These are phyloP conservation scores for Phrynocephalus forsythii DNA, from an alignment of 2,797 vertebrate genomes.

Conservation along the genomic window DNA sequence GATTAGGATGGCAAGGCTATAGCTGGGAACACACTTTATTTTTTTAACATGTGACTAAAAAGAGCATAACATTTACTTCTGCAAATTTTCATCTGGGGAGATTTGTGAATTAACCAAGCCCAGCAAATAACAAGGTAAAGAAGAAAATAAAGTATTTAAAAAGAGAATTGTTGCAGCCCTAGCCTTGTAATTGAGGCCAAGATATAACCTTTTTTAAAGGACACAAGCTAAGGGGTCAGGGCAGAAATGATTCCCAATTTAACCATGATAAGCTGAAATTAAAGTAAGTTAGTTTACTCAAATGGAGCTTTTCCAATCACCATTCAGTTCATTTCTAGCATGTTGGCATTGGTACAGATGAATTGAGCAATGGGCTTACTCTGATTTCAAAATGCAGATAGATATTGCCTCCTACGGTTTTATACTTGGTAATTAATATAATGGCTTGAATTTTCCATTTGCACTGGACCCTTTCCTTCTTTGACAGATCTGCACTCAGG, in stretches of 20 bases:
- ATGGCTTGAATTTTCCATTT: not conserved
- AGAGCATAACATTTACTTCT: slow-evolving; percentile 65
- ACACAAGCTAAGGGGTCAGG: slow-evolving; percentile 15
- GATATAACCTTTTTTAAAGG: slow-evolving; percentile 53
- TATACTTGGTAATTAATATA: not conserved
- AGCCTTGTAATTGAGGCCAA: not conserved
- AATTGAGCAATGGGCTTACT: not conserved
- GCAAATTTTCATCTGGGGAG: slow-evolving; percentile 32
- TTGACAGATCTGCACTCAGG: not conserved
- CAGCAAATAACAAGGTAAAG: slow-evolving; percentile 63
- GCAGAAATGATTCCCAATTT: slow-evolving; percentile 26
- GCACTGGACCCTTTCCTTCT: not conserved
- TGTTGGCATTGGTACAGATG: not conserved
- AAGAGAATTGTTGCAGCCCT: slow-evolving; percentile 6
- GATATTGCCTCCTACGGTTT: not conserved
- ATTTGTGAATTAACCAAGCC: slow-evolving; percentile 34
- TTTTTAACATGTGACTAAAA: slow-evolving; percentile 49
- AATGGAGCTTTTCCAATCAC: slow-evolving; percentile 7
- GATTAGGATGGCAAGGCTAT: not conserved
- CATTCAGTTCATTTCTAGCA: not conserved
- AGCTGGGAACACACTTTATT: not conserved
- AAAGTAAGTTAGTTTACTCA: slow-evolving; percentile 26
- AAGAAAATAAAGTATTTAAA: slow-evolving; percentile 36
- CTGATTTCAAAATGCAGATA: not conserved
- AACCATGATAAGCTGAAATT: slow-evolving; percentile 31